A percentile compares a stretch with the other conserved stretches of the same genome.
Evolutionary conservation across 2,797 vertebrate species (phyloP).

Genomic region (Clamator glandarius): DNA sequence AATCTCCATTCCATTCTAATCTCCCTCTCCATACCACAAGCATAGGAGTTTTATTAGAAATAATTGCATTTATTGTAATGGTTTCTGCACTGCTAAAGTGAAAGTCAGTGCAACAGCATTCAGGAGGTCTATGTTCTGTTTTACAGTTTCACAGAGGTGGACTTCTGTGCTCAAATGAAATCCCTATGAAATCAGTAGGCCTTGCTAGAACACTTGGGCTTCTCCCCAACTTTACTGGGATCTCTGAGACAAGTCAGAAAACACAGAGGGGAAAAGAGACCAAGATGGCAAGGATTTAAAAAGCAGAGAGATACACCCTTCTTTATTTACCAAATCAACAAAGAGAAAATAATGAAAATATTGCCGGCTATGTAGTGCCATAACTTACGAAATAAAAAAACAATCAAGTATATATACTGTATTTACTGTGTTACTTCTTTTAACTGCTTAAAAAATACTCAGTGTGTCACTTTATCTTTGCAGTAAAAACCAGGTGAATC

Average conservation of each 20-base stretch:
- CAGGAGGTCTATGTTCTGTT: neutral
- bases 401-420: neutral
- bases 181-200: neutral
- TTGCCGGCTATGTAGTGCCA: neutral
- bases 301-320: neutral
- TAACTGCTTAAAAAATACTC: slow-evolving; percentile 1
- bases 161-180: neutral
- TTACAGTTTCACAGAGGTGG: neutral
- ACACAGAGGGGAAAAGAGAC: neutral
- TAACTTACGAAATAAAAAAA: neutral
- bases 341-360: neutral
- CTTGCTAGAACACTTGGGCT: neutral
- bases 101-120: neutral
- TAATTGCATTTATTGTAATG: no score
- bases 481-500: neutral
- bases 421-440: neutral
- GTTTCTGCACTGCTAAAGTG: neutral
- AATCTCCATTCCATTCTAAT: no score
- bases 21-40: no score
- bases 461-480: neutral
- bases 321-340: neutral
- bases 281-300: neutral
- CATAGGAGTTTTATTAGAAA: no score
- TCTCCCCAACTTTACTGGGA: neutral
- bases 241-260: neutral